Evolutionary conservation across 2,797 vertebrate genomes (phyloP).

Genomic region (Petrocephalus schoutedeni): DNA sequence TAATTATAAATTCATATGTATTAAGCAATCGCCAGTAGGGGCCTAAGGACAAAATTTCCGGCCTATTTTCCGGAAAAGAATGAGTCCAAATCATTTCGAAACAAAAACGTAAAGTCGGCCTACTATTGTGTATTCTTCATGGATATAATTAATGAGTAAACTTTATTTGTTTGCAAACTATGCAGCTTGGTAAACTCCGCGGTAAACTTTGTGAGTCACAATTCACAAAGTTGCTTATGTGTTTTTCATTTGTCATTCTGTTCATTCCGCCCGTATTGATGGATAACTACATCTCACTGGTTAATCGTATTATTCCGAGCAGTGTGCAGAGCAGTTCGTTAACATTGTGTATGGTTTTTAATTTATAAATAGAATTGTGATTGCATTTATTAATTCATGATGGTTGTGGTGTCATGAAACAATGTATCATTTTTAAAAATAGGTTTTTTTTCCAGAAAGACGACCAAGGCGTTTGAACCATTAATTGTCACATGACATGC

Average conservation of each 20-base stretch:
- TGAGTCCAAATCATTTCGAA: neutral
- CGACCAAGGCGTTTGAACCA: neutral
- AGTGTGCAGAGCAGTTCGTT: neutral
- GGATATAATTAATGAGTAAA: neutral
- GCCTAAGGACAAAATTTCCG: neutral
- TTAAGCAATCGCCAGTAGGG: neutral
- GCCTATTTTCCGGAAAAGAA: neutral
- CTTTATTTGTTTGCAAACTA: neutral
- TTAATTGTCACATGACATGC: neutral
- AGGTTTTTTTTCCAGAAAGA: neutral
- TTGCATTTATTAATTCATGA: neutral
- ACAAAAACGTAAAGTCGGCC: neutral
- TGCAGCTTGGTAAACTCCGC: neutral
- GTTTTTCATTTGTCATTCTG: neutral
- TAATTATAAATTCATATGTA: constrained; percentile 9
- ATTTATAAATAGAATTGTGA: neutral
- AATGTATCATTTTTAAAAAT: neutral
- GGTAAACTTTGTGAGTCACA: neutral
- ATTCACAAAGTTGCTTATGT: too few species aligned
- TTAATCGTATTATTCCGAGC: neutral
- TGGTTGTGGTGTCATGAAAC: neutral
- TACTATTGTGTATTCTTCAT: neutral
- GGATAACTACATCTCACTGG: neutral
- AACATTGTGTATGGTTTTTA: neutral
- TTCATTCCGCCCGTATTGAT: neutral